phyloP scores from a whole-genome alignment of 2,888 invertebrate genomes.

The Acrocyrtus sp. region DNA sequence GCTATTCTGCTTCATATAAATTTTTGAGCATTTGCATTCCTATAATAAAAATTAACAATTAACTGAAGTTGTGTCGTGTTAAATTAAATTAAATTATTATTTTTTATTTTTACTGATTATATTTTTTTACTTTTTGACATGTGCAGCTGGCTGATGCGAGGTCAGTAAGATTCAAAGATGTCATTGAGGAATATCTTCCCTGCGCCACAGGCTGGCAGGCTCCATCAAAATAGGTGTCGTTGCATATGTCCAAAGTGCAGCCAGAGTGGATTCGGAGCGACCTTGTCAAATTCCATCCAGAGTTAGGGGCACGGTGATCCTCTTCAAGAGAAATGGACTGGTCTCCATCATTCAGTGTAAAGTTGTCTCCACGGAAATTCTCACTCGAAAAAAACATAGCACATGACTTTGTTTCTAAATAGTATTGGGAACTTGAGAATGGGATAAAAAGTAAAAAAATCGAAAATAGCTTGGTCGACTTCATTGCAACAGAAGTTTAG shows the following conservation, averaged over 20 bases:
- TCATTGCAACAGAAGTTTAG: too few relatives aligned
- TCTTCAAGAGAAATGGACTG: neutral
- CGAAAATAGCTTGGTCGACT: too few relatives aligned
- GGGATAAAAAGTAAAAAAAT: too few relatives aligned
- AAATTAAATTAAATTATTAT: neutral
- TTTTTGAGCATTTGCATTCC: conserved; percentile 36
- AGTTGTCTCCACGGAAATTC: conserved; percentile 1
- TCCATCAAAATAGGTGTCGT: conserved; percentile 12
- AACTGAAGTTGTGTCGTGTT: too few relatives aligned
- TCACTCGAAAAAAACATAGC: neutral
- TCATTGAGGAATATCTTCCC: neutral
- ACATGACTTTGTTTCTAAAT: too few relatives aligned
- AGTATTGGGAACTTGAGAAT: too few relatives aligned
- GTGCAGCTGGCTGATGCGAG: neutral
- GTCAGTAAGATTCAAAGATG: neutral
- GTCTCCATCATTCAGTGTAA: neutral
- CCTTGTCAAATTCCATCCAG: conserved; percentile 4
- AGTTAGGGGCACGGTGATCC: neutral
- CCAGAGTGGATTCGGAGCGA: neutral
- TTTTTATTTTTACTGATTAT: too few relatives aligned
- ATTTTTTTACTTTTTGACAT: neutral
- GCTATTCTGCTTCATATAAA: conserved; percentile 7
- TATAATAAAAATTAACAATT: neutral
- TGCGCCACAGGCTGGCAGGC: neutral
- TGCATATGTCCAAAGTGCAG: neutral